A percentile compares a stretch with the other conserved stretches of the same genome.
phyloP scores from a whole-genome alignment of 2,888 invertebrate species.

The Dilophus febrilis region DNA sequence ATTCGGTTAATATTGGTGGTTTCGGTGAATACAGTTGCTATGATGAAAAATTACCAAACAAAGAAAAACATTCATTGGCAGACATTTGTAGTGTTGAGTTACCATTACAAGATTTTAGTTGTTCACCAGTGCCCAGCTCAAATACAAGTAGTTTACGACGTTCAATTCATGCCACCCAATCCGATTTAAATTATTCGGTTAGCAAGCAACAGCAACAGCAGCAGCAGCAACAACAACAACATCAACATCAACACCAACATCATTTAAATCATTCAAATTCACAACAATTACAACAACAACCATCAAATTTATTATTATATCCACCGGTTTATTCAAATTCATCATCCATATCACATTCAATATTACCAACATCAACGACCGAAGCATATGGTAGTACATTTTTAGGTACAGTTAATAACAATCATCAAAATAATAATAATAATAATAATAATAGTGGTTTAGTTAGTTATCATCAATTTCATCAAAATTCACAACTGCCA shows the following conservation, averaged over 20 bases:
- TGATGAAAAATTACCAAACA: conserved; percentile 38
- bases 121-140: conserved; percentile 33
- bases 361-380: conserved; percentile 11
- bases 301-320: conserved; percentile 14
- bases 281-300: background rate
- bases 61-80: conserved; percentile 38
- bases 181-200: conserved; percentile 7
- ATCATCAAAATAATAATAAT: no score
- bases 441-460: conserved; percentile 4
- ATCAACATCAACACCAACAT: background rate
- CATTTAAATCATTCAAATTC: conserved; percentile 13
- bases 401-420: conserved; percentile 7
- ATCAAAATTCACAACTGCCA: conserved; percentile 5
- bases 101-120: conserved; percentile 42
- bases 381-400: conserved; percentile 9
- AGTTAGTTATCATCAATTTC: conserved; percentile 12
- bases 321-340: conserved; percentile 13
- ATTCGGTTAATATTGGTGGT: conserved; percentile 17
- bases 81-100: conserved; percentile 44
- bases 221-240: no score
- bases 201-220: background rate
- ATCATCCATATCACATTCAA: conserved; percentile 11
- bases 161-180: conserved; percentile 13
- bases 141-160: conserved; percentile 19
- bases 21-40: conserved; percentile 51